These are phyloP conservation scores for Hydraecia micacea DNA, from an alignment of 2,888 invertebrate species.

Conservation along the genomic window DNA sequence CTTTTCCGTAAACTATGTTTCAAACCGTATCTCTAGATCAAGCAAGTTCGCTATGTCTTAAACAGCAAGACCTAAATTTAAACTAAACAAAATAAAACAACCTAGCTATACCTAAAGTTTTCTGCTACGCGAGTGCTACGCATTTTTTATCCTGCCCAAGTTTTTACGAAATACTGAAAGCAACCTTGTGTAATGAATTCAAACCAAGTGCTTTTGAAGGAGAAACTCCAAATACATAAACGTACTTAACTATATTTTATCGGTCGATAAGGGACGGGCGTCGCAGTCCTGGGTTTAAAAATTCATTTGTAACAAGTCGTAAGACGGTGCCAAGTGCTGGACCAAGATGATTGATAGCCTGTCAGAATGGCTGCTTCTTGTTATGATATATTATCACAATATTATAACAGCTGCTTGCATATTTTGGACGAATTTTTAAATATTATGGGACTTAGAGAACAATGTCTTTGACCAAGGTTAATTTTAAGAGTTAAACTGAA, in stretches of 20 bases:
- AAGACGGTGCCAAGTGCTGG: constrained; percentile 76
- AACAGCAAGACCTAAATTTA: no score
- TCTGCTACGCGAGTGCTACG: not conserved
- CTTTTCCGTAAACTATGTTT: no score
- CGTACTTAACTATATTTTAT: constrained; percentile 41
- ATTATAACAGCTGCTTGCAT: constrained; percentile 59
- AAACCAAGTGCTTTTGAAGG: constrained; percentile 13
- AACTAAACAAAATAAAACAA: not conserved
- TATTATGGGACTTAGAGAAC: not conserved
- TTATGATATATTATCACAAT: constrained; percentile 69
- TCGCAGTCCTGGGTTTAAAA: constrained; percentile 70
- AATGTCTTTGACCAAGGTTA: not conserved
- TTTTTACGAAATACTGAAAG: not conserved
- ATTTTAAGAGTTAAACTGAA: not conserved
- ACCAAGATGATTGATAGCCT: constrained; percentile 78
- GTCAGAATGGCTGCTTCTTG: constrained; percentile 65
- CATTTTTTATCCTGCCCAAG: not conserved
- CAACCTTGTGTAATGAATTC: constrained; percentile 3
- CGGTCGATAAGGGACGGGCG: constrained; percentile 40
- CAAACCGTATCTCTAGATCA: not conserved
- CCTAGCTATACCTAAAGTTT: not conserved
- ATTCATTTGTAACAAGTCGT: constrained; percentile 79
- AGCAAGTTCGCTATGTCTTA: not conserved
- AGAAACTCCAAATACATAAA: constrained; percentile 4
- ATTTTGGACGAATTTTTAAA: constrained; percentile 51